These are phyloP conservation scores for Oscheius sp. DNA, from an alignment of 2,888 invertebrate genomes.

Conservation along the genomic window DNA sequence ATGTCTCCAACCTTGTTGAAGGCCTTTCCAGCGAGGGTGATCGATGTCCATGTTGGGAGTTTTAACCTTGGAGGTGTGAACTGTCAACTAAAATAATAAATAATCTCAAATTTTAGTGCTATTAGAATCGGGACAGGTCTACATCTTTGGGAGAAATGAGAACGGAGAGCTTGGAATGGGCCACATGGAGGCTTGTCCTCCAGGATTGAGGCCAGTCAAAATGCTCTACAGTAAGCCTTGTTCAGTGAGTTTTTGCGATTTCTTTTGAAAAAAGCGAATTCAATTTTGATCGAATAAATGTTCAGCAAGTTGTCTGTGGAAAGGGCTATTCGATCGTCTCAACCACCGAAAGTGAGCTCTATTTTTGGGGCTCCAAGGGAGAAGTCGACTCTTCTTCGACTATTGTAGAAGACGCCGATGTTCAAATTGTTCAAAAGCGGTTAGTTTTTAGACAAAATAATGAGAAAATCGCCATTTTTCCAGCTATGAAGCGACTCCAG, in stretches of 20 bases:
- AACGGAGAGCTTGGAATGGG: constrained; percentile 78
- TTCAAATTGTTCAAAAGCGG: constrained; percentile 17
- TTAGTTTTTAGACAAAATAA: no score
- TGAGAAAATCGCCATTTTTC: background rate
- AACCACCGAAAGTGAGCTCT: constrained; percentile 78
- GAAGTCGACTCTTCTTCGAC: background rate
- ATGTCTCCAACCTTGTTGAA: constrained; percentile 73
- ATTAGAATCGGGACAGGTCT: constrained; percentile 75
- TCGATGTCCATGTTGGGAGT: constrained; percentile 76
- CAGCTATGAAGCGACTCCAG: constrained; percentile 16
- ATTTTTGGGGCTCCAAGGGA: constrained; percentile 77
- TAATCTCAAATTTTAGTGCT: constrained; percentile 69
- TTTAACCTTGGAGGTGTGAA: constrained; percentile 73
- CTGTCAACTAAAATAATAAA: background rate
- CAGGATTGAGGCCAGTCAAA: constrained; percentile 72
- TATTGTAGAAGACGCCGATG: constrained; percentile 15
- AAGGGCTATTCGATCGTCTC: constrained; percentile 78
- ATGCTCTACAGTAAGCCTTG: constrained; percentile 68
- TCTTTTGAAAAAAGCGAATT: background rate
- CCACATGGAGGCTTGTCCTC: constrained; percentile 70
- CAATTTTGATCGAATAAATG: background rate
- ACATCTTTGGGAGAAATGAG: constrained; percentile 78
- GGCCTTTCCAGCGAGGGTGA: constrained; percentile 75
- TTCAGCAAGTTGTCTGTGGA: constrained; percentile 77
- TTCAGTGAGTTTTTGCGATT: constrained; percentile 32